These are phyloP conservation scores for Apocrypta bakeri DNA, from an alignment of 1,140 invertebrate genomes.

Conservation along the genomic window DNA sequence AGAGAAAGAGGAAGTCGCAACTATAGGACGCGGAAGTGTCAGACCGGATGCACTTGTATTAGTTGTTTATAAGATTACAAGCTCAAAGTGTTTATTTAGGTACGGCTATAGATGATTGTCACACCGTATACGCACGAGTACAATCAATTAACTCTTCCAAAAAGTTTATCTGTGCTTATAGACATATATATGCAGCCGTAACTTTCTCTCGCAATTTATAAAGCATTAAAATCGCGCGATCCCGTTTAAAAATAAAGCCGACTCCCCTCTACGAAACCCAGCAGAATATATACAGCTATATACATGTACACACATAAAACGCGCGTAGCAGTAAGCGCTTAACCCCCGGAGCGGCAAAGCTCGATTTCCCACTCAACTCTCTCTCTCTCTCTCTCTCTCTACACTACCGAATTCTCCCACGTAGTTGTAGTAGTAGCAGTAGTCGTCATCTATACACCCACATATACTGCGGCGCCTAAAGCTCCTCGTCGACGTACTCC, in stretches of 20 bases:
- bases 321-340: slow-evolving; percentile 7
- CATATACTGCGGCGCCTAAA: background rate
- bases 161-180: background rate
- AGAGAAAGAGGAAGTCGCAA: background rate
- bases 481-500: background rate
- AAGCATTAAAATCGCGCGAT: background rate
- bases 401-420: slow-evolving; percentile 6
- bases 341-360: slow-evolving; percentile 11
- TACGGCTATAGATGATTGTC: no score
- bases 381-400: slow-evolving; percentile 17
- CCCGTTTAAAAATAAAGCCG: slow-evolving; percentile 14
- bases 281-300: background rate
- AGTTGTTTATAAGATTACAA: no score
- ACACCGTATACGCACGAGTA: no score
- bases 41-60: background rate
- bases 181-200: no score
- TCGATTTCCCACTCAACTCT: slow-evolving; percentile 47
- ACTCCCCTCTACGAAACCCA: background rate
- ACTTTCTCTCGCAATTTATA: background rate
- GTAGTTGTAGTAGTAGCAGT: slow-evolving; percentile 23
- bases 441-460: slow-evolving; percentile 24
- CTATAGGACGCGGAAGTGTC: background rate
- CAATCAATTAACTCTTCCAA: background rate
- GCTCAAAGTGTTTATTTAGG: no score
- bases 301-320: background rate